Conservation (phyloP, 2,888 invertebrate genomes). For the Drosophila longiperda region DNA sequence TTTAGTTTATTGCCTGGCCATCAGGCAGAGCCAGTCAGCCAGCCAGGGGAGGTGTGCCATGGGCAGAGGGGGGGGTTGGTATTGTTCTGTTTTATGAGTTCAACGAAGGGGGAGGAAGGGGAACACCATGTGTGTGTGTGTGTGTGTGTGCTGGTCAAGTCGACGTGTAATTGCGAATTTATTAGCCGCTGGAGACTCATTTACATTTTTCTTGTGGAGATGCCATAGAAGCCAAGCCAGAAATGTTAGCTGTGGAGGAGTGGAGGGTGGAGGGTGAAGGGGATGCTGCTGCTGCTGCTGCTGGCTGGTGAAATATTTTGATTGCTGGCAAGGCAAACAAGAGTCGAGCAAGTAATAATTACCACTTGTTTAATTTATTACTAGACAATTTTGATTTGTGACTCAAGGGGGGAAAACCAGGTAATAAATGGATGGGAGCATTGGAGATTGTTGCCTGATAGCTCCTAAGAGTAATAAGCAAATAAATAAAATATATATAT, state of each 20-base stretch:
- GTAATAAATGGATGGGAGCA: constrained; percentile 11
- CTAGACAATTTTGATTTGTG: constrained; percentile 68
- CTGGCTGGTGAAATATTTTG: constrained; percentile 38
- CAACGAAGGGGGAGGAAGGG: neutral
- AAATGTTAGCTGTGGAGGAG: neutral
- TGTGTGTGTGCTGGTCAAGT: constrained; percentile 48
- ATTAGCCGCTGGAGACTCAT: constrained; percentile 83
- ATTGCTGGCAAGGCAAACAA: constrained; percentile 31
- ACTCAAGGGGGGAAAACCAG: neutral
- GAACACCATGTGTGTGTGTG: constrained; percentile 38
- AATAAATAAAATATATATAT: neutral
- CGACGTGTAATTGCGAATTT: constrained; percentile 81
- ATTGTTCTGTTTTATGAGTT: constrained; percentile 63
- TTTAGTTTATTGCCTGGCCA: constrained; percentile 70
- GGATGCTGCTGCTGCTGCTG: neutral
- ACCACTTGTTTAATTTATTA: constrained; percentile 75
- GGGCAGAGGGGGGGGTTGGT: constrained; percentile 22
- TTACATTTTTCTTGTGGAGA: constrained; percentile 66
- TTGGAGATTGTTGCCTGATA: neutral
- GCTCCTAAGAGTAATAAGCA: constrained; percentile 3
- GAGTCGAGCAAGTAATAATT: constrained; percentile 65
- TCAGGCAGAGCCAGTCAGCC: constrained; percentile 6
- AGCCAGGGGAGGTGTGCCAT: neutral
- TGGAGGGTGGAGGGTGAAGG: neutral
- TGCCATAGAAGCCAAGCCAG: constrained; percentile 4